Base-by-base conservation (phyloP, 2,888 invertebrate genomes). In the Xanthorhoe spadicearia region DNA sequence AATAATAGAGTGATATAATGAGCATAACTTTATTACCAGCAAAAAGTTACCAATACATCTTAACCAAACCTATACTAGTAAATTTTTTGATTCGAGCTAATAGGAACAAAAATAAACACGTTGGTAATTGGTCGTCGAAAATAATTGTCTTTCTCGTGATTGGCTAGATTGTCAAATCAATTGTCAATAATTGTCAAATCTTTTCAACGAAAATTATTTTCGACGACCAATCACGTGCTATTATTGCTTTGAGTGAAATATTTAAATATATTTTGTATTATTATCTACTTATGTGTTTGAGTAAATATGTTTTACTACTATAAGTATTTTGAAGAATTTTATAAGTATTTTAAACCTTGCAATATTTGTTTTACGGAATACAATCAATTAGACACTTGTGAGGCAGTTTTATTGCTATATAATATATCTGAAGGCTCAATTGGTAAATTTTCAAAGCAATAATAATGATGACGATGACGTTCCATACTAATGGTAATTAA, bases 21-120 rank as follows among this genome's bases (percentile, higher is more conserved):
- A 68, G 68, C 69, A 71, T 68, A 64, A 66, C 62, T 73, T 71
- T 73, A 73, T 68, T 73, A 68, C 52, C 65, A 68, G 59, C 46
- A 69, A 71, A 66, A 73, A 66, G 57, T 64, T 70, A 68, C 61
- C 32, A 54, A 62, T 23, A 57, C 28, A 61, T 50, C 38, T 56
- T 23, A 60, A 54, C 51, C 32, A 35, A 55, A 32, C 7, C 10
- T 32, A 17, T n/a, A n/a, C n/a, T n/a, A n/a, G n/a, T n/a, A n/a
- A n/a, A n/a, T n/a, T n/a, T n/a, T n/a, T n/a, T n/a, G n/a, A n/a
- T n/a, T n/a, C n/a, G n/a, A n/a, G n/a, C n/a, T n/a, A n/a, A n/a
- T n/a, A n/a, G n/a, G n/a, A n/a, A n/a, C n/a, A n/a, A n/a, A n/a
- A n/a, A n/a, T n/a, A n/a, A n/a, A n/a, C n/a, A n/a, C n/a, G n/a